Base-by-base conservation (phyloP, 2,797 vertebrate genomes). In the Siniperca scherzeri region DNA sequence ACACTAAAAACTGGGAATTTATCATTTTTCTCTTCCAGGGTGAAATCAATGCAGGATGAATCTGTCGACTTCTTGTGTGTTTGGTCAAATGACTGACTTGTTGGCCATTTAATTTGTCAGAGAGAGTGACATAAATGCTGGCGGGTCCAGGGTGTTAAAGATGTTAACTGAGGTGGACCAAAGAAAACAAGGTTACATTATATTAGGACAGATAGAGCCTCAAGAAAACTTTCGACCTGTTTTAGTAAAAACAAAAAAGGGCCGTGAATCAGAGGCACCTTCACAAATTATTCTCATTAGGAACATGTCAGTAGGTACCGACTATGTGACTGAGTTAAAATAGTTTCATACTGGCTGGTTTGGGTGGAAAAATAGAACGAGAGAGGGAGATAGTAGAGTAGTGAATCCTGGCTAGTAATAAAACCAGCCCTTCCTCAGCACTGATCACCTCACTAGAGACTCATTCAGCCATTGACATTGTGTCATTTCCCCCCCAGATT, bases 341-440 rank as follows among this genome's bases (percentile, higher is more conserved):
- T 16, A 30, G 55, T 44, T 80, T 40, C 38, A 14, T 57, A 7
- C 17, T 42, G 30, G 36, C 16, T 70, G 56, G 11, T 52, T 64
- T 46, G 11, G 3, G 30, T 25, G 13, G 40, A 0, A 22, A 38
- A 44, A 46, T 38, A 14, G 2, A 19, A 16, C 0, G 2, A 25
- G n/a, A 59, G 17, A n/a, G 14, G 36, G 27, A 79, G 70, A 80
- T 22, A 21, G 69, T 5, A 7, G 64, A 62, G 53, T 17, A 0
- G 68, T 87, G 70, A 85, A 72, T 83, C 70, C 84, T 48, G 44
- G 74, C 27, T 9, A 3, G 70, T 44, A 72, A 84, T 87, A 84
- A 87, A 86, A 81, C 3, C 50, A 48, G n/a, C 22, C 14, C 40
- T 55, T 70, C 19, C 77, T 82, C 60, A 33, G 36, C 0, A 12